Evolutionary conservation across 2,113 vertebrate genomes (phyloP).

Genomic region (Mastomys natalensis): DNA sequence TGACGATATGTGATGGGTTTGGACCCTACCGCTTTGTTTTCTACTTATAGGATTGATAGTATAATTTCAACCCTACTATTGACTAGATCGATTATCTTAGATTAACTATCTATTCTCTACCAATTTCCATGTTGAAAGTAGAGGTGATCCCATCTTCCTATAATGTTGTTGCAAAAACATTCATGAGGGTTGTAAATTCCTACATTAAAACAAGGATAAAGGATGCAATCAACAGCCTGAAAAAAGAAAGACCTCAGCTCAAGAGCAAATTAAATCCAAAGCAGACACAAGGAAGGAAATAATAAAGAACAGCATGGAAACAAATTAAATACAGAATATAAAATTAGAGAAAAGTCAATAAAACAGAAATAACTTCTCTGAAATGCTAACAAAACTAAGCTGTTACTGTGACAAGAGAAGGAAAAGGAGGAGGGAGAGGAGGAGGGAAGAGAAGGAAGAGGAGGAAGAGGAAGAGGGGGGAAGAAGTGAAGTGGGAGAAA

Average conservation of each 20-base stretch:
- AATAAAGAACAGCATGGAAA: background rate
- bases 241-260: background rate
- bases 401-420: background rate
- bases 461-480: rapidly evolving
- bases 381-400: conserved; percentile 16
- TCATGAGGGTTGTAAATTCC: background rate
- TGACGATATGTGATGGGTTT: background rate
- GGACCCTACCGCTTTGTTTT: background rate
- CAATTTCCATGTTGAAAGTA: background rate
- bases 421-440: no score
- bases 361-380: background rate
- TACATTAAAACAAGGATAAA: background rate
- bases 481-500: rapidly evolving
- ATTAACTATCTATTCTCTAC: background rate
- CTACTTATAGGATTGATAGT: background rate
- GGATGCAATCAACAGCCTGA: background rate
- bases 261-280: background rate
- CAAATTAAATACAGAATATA: background rate
- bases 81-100: background rate
- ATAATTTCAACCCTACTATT: background rate
- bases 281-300: background rate
- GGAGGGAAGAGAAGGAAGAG: background rate
- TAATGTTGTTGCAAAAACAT: background rate
- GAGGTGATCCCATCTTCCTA: background rate
- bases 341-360: background rate